A percentile compares a stretch with the other conserved stretches of the same genome.
These are phyloP conservation scores for Heteromormyrus szaboi DNA, from an alignment of 2,797 vertebrate genomes.

Conservation along the genomic window DNA sequence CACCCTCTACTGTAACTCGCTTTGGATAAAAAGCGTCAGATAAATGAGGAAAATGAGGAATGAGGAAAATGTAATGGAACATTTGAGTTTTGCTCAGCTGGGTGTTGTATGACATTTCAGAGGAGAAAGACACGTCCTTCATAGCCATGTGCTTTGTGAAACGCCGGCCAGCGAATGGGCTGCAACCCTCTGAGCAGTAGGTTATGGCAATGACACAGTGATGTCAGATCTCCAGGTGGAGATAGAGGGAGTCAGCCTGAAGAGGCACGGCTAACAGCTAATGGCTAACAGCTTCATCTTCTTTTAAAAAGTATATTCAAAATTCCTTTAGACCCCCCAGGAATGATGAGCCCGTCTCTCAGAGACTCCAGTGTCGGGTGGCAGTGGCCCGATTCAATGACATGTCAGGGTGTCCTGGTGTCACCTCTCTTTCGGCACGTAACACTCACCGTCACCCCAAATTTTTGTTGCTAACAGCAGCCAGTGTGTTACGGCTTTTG, in stretches of 20 bases:
- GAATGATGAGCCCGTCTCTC: not conserved
- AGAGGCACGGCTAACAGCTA: not conserved
- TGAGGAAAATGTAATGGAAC: not conserved
- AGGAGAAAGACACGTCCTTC: not conserved
- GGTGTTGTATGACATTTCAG: not conserved
- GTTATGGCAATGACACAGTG: not conserved
- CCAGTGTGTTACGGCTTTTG: not conserved
- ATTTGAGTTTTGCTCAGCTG: not conserved
- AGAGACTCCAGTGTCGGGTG: not conserved
- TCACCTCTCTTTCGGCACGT: not conserved
- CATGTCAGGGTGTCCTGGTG: not conserved
- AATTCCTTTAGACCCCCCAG: not conserved
- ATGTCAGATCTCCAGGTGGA: not conserved
- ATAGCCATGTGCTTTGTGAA: not conserved
- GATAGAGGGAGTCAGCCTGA: not conserved
- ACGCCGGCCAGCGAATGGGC: not conserved
- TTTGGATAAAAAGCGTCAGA: not conserved
- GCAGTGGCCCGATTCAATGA: not conserved
- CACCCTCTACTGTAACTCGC: not conserved
- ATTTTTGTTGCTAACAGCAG: not conserved
- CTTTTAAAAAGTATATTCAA: constrained; percentile 4
- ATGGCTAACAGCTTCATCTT: not conserved
- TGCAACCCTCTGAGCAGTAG: not conserved
- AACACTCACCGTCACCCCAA: not conserved
- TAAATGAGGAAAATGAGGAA: not conserved